Conservation (phyloP, 2,888 invertebrate species). For the Drosophila recens region DNA sequence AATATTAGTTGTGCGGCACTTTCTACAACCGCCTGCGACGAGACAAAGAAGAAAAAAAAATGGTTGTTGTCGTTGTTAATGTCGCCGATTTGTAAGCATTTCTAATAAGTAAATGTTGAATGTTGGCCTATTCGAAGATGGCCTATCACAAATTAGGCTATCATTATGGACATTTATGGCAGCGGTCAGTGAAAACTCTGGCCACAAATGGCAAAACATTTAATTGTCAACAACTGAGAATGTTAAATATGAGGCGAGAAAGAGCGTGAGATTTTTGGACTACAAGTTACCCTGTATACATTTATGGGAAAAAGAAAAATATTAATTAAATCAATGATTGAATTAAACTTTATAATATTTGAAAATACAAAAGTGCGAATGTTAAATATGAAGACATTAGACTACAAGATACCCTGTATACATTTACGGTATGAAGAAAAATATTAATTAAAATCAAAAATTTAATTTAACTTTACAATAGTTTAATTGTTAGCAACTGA, state of each 20-base stretch:
- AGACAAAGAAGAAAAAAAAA: slow-evolving; percentile 44
- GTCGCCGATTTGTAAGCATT: slow-evolving; percentile 52
- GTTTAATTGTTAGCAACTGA: too few species aligned
- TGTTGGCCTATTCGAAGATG: slow-evolving; percentile 17
- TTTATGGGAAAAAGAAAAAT: neutral
- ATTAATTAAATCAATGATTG: neutral
- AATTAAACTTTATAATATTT: too few species aligned
- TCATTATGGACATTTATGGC: slow-evolving; percentile 31
- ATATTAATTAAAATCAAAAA: too few species aligned
- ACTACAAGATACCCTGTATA: too few species aligned
- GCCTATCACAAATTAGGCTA: slow-evolving; percentile 15
- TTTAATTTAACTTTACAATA: too few species aligned
- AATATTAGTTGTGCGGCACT: slow-evolving; percentile 69
- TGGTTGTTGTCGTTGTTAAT: slow-evolving; percentile 40
- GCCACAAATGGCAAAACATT: slow-evolving; percentile 23
- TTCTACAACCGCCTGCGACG: slow-evolving; percentile 61
- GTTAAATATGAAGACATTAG: neutral
- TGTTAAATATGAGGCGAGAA: neutral
- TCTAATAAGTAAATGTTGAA: slow-evolving; percentile 32
- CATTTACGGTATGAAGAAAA: too few species aligned
- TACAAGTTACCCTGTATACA: slow-evolving; percentile 1
- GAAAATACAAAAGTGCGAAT: too few species aligned
- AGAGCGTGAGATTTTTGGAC: neutral
- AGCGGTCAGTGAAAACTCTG: slow-evolving; percentile 25
- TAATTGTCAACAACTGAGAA: slow-evolving; percentile 17